Conservation (phyloP, 2,888 invertebrate genomes). For the Pteria penguin region DNA sequence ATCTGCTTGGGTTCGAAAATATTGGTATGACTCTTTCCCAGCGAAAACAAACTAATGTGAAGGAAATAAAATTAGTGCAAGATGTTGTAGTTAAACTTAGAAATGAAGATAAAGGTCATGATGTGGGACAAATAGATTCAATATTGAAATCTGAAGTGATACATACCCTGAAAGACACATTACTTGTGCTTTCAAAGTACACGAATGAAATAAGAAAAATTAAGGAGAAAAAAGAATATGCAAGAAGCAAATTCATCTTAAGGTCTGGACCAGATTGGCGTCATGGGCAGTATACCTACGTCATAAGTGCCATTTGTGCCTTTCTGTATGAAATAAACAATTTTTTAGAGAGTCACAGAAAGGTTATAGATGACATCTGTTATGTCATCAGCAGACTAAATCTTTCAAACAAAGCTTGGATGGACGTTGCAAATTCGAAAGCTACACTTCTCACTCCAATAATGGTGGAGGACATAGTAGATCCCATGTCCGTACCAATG, state of each 20-base stretch:
- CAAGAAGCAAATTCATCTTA: background rate
- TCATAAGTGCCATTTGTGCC: constrained; percentile 20
- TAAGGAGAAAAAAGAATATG: background rate
- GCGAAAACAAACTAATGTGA: background rate
- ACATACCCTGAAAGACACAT: constrained; percentile 4
- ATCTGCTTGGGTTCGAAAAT: constrained; percentile 46
- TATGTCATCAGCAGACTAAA: too few relatives aligned
- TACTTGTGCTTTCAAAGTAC: background rate
- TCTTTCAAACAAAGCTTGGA: constrained; percentile 42
- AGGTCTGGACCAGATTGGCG: constrained; percentile 25
- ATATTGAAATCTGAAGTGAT: background rate
- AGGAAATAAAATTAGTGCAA: too few relatives aligned
- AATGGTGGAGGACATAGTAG: constrained; percentile 49
- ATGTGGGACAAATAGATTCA: background rate
- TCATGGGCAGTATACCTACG: constrained; percentile 19
- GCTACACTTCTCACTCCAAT: constrained; percentile 42
- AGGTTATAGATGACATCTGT: background rate
- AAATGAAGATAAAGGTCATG: background rate
- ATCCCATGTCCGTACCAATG: constrained; percentile 50
- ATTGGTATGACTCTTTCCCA: constrained; percentile 16
- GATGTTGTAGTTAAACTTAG: constrained; percentile 2
- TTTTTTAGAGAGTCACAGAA: background rate
- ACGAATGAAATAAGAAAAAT: background rate
- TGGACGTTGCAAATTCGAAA: constrained; percentile 36
- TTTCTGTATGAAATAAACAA: constrained; percentile 11